Percentiles rank a stretch among this genome's conserved stretches.
Conservation (phyloP, 2,888 invertebrate genomes). For the Lasioglossum villosulum region DNA sequence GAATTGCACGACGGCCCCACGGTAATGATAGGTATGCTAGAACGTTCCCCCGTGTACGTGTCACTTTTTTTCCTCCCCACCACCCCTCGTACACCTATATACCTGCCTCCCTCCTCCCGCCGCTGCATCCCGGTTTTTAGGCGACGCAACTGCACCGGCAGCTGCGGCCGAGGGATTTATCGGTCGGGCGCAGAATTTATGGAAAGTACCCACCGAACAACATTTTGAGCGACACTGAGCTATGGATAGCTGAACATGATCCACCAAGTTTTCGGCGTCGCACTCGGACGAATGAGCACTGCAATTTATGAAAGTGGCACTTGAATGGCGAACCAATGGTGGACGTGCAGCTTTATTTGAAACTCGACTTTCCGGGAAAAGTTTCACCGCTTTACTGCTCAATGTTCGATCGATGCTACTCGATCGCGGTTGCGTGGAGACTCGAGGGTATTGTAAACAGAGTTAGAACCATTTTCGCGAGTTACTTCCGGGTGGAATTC, state of each 20-base stretch:
- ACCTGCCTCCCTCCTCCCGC: background rate
- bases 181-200: conserved; percentile 31
- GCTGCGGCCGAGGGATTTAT: conserved; percentile 29
- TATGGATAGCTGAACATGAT: conserved; percentile 29
- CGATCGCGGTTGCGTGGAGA: background rate
- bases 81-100: background rate
- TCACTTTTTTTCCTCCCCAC: conserved; percentile 3
- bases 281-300: background rate
- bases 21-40: conserved; percentile 62
- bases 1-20: conserved; percentile 50
- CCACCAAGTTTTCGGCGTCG: conserved; percentile 43
- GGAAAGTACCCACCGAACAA: conserved; percentile 27
- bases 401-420: conserved; percentile 14
- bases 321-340: background rate
- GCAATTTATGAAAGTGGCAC: conserved; percentile 45
- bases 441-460: background rate
- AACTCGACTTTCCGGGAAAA: conserved; percentile 1
- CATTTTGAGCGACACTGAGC: conserved; percentile 22
- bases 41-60: conserved; percentile 21
- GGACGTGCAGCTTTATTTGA: conserved; percentile 28
- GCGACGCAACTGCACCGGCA: background rate
- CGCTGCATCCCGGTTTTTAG: background rate
- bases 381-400: conserved; percentile 28
- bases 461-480: background rate
- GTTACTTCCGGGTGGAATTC: background rate